Percentiles rank a stretch among this genome's conserved stretches.
Conservation (phyloP, 2,888 invertebrate species). For the Drosophila melanosoma region DNA sequence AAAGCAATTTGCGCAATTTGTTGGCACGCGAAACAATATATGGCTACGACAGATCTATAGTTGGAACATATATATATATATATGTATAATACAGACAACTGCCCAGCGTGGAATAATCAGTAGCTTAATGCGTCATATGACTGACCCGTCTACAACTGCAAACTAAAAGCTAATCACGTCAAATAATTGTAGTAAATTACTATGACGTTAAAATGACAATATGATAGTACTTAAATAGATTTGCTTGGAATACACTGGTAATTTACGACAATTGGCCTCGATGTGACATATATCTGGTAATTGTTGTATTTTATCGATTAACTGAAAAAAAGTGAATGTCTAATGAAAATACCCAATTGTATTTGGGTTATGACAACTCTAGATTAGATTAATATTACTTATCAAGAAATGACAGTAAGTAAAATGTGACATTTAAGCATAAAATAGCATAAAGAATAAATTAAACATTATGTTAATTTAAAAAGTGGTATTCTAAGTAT, state of each 20-base stretch:
- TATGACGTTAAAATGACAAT: constrained; percentile 22
- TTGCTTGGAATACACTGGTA: constrained; percentile 4
- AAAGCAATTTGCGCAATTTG: constrained; percentile 37
- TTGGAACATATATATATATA: not conserved
- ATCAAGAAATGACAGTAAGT: not conserved
- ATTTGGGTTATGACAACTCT: not conserved
- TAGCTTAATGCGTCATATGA: constrained; percentile 11
- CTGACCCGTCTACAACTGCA: constrained; percentile 9
- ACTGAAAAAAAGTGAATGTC: constrained; percentile 40
- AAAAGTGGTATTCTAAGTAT: not conserved
- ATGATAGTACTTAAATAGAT: constrained; percentile 6
- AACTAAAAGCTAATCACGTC: constrained; percentile 37
- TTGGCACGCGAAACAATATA: constrained; percentile 42
- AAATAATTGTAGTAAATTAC: constrained; percentile 17
- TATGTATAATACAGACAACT: not conserved
- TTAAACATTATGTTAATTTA: not conserved
- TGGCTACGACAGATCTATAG: constrained; percentile 9
- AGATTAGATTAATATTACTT: constrained; percentile 21
- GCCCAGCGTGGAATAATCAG: constrained; percentile 9
- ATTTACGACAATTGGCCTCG: constrained; percentile 45
- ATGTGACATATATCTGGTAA: constrained; percentile 21
- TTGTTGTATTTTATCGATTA: constrained; percentile 38
- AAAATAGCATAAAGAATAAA: not conserved
- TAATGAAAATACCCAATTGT: constrained; percentile 34
- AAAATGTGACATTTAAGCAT: not conserved